A percentile compares a stretch with the other conserved stretches of the same genome.
Evolutionary conservation across 2,888 invertebrate genomes (phyloP).

Genomic region (Drosophila nr. medialis): DNA sequence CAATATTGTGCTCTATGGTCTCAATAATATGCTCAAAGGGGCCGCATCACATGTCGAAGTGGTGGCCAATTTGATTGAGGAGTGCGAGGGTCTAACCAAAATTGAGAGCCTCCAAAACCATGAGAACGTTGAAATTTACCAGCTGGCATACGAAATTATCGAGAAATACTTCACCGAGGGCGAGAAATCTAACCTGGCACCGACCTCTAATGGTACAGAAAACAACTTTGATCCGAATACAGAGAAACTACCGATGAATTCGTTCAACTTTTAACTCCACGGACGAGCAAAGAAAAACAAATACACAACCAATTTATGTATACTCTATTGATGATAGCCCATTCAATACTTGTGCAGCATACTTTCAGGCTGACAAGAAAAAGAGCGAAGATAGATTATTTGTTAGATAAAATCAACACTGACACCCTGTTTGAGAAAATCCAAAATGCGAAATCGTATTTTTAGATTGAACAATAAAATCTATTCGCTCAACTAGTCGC

Average conservation of each 20-base stretch:
- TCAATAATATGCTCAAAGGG: conserved; percentile 99
- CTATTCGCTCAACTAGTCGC: not conserved
- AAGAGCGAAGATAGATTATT: not conserved
- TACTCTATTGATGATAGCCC: conserved; percentile 39
- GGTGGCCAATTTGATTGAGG: conserved; percentile 96
- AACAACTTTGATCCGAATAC: conserved; percentile 95
- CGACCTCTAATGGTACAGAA: conserved; percentile 90
- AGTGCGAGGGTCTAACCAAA: conserved; percentile 98
- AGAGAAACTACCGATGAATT: conserved; percentile 83
- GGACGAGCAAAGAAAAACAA: conserved; percentile 22
- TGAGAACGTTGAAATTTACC: conserved; percentile 99
- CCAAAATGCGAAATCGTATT: not conserved
- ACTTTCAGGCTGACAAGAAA: not conserved
- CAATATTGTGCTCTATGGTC: conserved; percentile 95
- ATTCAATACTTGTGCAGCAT: not conserved
- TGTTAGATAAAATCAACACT: not conserved
- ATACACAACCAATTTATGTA: conserved; percentile 39
- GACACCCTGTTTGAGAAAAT: not conserved
- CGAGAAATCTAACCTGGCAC: conserved; percentile 87
- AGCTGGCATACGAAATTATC: conserved; percentile 99
- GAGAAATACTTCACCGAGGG: conserved; percentile 97
- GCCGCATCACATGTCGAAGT: conserved; percentile 92
- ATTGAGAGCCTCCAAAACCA: conserved; percentile 98
- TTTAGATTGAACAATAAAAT: not conserved
- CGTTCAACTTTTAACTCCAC: conserved; percentile 81